Evolutionary conservation across 2,113 vertebrate genomes (phyloP).

Genomic region (Amblyopsis rosae): DNA sequence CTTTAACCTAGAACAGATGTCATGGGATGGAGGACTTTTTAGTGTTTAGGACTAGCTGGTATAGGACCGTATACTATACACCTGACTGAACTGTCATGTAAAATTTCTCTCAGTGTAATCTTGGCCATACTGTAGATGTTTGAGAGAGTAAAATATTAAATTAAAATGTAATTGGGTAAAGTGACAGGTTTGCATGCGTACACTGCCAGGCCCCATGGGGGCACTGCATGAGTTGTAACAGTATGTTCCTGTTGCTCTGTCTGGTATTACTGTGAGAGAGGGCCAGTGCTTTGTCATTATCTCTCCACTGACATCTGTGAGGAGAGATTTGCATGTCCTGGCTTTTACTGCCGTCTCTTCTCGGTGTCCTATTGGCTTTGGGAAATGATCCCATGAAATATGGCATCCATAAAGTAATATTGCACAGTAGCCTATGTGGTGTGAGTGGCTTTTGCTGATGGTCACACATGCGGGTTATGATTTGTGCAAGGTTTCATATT

Average conservation of each 20-base stretch:
- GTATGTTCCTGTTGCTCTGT: constrained; percentile 82
- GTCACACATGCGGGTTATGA: constrained; percentile 3
- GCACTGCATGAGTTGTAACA: constrained; percentile 78
- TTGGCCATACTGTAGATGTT: constrained; percentile 57
- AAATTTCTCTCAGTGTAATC: constrained; percentile 73
- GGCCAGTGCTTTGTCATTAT: constrained; percentile 69
- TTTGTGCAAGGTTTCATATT: constrained; percentile 13
- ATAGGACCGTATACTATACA: constrained; percentile 75
- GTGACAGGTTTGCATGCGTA: constrained; percentile 84
- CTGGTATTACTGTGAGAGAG: constrained; percentile 67
- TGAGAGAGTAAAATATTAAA: constrained; percentile 81
- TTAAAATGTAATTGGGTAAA: constrained; percentile 83
- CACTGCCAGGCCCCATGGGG: constrained; percentile 79
- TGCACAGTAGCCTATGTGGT: background rate
- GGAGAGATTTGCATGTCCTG: constrained; percentile 62
- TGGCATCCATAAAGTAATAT: constrained; percentile 31
- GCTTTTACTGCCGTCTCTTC: constrained; percentile 63
- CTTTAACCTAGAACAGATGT: constrained; percentile 93
- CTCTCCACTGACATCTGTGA: constrained; percentile 75
- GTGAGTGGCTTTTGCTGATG: constrained; percentile 13
- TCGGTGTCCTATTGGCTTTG: constrained; percentile 54
- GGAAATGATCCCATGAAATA: constrained; percentile 34
- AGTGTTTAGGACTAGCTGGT: constrained; percentile 44
- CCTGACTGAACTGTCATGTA: constrained; percentile 89
- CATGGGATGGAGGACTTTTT: constrained; percentile 71